Base-by-base conservation (phyloP, 2,797 vertebrate species). In the Phoxinus dragarum region DNA sequence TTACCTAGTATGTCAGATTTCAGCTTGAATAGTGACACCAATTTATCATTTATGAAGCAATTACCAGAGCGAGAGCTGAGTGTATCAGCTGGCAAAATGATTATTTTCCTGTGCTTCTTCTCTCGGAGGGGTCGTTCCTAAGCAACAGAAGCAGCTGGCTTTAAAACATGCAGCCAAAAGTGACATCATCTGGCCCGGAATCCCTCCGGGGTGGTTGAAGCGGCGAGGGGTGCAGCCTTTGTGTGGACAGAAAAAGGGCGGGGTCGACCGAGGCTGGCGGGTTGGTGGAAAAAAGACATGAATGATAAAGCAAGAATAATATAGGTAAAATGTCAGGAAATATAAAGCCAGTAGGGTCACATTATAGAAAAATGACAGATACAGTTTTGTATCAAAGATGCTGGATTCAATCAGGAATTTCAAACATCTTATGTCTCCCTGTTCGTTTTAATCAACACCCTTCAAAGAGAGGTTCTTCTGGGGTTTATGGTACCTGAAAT, bases 151-250 rank as follows among this genome's bases (percentile, higher is more conserved):
- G 88, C 89, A 89, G 86, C 83, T 90, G 88, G 84, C 68, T 82
- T 87, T 88, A 80, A 68, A 79, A 87, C 79, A 69, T 38, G 27
- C 64, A 73, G 87, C 86, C 88, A 87, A 61, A 86, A 81, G 82
- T 90, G 90, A 88, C 89, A 88, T 91, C 89, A 91, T 86, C 47
- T 2, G n/a, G 66, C 79, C 80, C 64, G 7, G 27, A n/a, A 56
- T 76, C 73, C 75, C 85, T 84, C 80, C 7, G 69, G 86, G 85
- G 79, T 54, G 74, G 64, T 72, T 17, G 59, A 77, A 64, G 54
- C 52, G 3, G 66, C 77, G 85, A 82, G 77, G 81, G 49, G 67
- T 75, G 44, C 59, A 11, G 71, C 38, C 84, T 84, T 90, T 90
- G 86, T 89, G 76, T 77, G 23, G 72, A 68, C 34, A 56, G 84